Evolutionary conservation across 2,888 invertebrate species (phyloP), one percentile per base, ranked within the genome.

Genomic region (Priocnemis perturbator): DNA sequence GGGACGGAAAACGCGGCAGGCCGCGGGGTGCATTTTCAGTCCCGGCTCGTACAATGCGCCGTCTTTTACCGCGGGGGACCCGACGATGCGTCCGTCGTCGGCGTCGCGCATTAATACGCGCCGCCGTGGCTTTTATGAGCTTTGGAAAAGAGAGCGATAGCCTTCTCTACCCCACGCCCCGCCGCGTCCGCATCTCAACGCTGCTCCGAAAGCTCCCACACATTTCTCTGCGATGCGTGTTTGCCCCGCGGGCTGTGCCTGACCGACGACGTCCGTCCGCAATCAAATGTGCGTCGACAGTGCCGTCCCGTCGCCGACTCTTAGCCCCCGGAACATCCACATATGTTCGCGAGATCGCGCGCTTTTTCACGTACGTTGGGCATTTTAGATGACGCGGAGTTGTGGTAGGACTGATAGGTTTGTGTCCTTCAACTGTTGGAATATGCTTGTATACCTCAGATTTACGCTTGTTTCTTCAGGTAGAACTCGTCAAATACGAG

Each of bases 271-370:
- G 71, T 77, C 76, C 72, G 71, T 71, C 76, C 68, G 77, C 79
- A 77, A 81, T 81, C 78, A 81, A 81, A 81, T 69, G 77, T 81
- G 76, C 81, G 78, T 79, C 76, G 0, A 67, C 69, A 30, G 53
- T 55, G 62, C 61, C 58, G 63, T 74, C 72, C 73, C 74, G 73
- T 75, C 74, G 70, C 45, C 60, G 60, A 63, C 60, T 30, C 56
- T 1, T 37, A 37, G 37, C 37, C 37, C 37, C 37, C 7, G 14
- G 37, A 37, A 37, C 37, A 11, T 11, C 11, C 7, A 11, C 7
- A 26, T 26, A 26, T 4, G 26, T 7, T 26, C 26, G 3, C 26
- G 3, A 26, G 26, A 26, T 26, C n/a, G 26, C 37, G 7, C 37
- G 37, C 4, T 11, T 11, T 7, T 11, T 37, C 37, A 11, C 37